These are phyloP conservation scores for Gymnocephalus cernua DNA, from an alignment of 2,113 vertebrate genomes.

Conservation along the genomic window DNA sequence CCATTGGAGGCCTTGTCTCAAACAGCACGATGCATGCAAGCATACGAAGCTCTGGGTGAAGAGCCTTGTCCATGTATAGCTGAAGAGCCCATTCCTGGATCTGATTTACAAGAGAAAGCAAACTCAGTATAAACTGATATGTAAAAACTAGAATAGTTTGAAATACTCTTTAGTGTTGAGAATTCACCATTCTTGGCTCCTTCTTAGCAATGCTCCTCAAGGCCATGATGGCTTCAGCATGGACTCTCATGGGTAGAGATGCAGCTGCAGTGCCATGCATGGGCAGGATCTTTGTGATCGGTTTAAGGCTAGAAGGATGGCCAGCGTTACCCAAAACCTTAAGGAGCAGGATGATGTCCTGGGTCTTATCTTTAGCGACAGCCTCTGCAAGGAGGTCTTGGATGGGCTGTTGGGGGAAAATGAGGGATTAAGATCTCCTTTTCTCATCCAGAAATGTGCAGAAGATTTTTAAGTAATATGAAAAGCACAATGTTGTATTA, in stretches of 20 bases:
- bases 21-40: slow-evolving; percentile 87
- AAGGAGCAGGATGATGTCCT: slow-evolving; percentile 82
- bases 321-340: slow-evolving; percentile 89
- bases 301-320: slow-evolving; percentile 86
- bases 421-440: neutral
- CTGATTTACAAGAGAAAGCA: slow-evolving; percentile 69
- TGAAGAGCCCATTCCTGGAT: slow-evolving; percentile 86
- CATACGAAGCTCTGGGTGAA: slow-evolving; percentile 86
- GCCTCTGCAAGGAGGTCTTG: slow-evolving; percentile 84
- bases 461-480: neutral
- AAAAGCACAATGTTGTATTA: slow-evolving; percentile 34
- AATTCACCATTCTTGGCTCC: slow-evolving; percentile 80
- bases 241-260: slow-evolving; percentile 77
- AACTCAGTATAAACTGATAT: slow-evolving; percentile 1
- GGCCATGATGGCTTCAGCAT: slow-evolving; percentile 85
- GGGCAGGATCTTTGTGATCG: slow-evolving; percentile 85
- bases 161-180: neutral
- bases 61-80: slow-evolving; percentile 82
- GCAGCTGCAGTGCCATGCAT: slow-evolving; percentile 78
- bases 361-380: slow-evolving; percentile 70
- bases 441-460: neutral
- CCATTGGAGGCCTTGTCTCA: slow-evolving; percentile 84
- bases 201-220: slow-evolving; percentile 87
- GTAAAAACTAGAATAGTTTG: neutral
- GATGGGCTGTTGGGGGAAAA: slow-evolving; percentile 81